Evolutionary conservation across 2,113 vertebrate species (phyloP), one percentile per base, ranked within the genome.

Genomic region (Microcebus jonahi): DNA sequence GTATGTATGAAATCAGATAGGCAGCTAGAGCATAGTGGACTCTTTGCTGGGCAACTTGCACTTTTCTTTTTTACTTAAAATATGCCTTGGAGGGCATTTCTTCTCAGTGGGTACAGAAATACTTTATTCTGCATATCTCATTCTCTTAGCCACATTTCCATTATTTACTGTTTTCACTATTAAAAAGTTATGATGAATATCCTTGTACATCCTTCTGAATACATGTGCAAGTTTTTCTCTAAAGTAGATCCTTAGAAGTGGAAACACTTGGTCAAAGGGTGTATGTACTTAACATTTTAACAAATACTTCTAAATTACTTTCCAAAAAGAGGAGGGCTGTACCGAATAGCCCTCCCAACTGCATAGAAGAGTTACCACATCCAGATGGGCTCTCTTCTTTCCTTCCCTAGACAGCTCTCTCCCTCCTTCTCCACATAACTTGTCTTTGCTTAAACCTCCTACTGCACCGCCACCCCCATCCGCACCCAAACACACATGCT

Each of bases 201-300:
- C 17, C 34, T 63, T 65, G 34, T 50, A 75, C 14, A 53, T 76
- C 50, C 57, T 55, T 79, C 45, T 93, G n/a, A 85, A 18, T 27
- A 95, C 42, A 90, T 18, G 45, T 18, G 31, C 68, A 70, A 68
- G 25, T 70, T 68, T 55, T 21, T 68, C 67, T 68, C 65, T 71
- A 70, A 57, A 92, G 85, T 53, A 42, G 57, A 50, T 95, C 48
- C 39, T 31, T 25, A n/a, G 75, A 93, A 90, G 68, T 39, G 17
- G n/a, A 82, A 87, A 83, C 70, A 67, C 23, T 93, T 87, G 29
- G 20, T 87, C 68, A 91, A 87, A 45, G 8, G 21, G 10, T 42
- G 27, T 65, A 67, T 5, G 13, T 48, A 88, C 48, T 90, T 88
- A 79, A 68, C 36, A 81, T 87, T 82, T 97, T 86, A 86, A 61